Percentiles rank a stretch among this genome's conserved stretches.
phyloP scores from a whole-genome alignment of 2,888 invertebrate species.

The Gastracanthus pulcherrimus region DNA sequence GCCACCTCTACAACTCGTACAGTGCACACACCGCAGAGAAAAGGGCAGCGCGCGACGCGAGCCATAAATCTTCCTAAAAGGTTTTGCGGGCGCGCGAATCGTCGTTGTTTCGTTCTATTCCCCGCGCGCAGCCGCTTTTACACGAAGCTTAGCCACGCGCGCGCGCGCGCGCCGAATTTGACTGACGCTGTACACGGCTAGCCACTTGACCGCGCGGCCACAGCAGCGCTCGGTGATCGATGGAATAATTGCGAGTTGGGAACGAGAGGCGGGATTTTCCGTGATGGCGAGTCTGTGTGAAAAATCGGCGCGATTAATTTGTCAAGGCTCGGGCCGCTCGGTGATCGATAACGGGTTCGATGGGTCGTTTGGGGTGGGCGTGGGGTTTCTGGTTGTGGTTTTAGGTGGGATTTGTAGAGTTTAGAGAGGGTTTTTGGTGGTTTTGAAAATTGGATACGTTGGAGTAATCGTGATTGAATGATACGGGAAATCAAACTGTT shows the following conservation, averaged over 20 bases:
- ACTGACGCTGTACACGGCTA: slow-evolving; percentile 76
- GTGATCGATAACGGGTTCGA: slow-evolving; percentile 35
- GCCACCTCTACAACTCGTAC: background rate
- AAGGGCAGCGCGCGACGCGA: slow-evolving; percentile 19
- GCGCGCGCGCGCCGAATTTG: slow-evolving; percentile 68
- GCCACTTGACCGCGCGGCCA: slow-evolving; percentile 74
- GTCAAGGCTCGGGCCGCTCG: slow-evolving; percentile 29
- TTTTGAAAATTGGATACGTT: background rate
- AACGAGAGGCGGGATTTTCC: slow-evolving; percentile 19
- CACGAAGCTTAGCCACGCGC: slow-evolving; percentile 73
- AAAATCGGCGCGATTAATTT: slow-evolving; percentile 54
- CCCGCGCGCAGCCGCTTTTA: too few relatives aligned
- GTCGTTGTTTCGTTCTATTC: too few relatives aligned
- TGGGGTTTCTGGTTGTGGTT: background rate
- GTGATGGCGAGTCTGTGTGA: slow-evolving; percentile 1
- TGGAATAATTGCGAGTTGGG: slow-evolving; percentile 72
- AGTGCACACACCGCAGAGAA: background rate
- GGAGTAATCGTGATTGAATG: too few relatives aligned
- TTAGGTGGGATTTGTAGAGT: background rate
- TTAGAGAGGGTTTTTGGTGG: background rate
- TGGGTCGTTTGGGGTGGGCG: background rate
- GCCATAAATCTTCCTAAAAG: slow-evolving; percentile 73
- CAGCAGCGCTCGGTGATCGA: slow-evolving; percentile 69
- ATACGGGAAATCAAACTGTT: too few relatives aligned
- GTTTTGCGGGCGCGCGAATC: slow-evolving; percentile 65